phyloP scores from a whole-genome alignment of 2,797 vertebrate genomes.

The Chaetophractus vellerosus region DNA sequence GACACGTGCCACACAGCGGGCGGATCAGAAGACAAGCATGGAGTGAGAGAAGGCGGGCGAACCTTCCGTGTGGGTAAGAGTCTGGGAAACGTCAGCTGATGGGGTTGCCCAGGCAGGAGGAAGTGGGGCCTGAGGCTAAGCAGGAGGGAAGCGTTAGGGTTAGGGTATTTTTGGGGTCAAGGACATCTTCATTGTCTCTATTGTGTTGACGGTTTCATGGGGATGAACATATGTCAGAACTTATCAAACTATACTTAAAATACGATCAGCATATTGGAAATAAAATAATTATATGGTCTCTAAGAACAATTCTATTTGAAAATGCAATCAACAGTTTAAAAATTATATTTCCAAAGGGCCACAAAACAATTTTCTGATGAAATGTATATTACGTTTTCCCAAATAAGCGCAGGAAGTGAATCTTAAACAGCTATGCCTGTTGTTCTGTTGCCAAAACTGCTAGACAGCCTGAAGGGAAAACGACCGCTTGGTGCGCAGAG shows the following conservation, averaged over 20 bases:
- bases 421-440: not conserved
- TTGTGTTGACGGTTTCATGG: not conserved
- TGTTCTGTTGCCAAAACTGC: not conserved
- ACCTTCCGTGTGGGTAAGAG: not conserved
- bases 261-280: not conserved
- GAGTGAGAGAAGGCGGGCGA: not conserved
- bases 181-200: not conserved
- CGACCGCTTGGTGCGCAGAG: not conserved
- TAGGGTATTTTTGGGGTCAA: not conserved
- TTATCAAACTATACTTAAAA: not conserved
- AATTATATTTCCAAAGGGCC: conserved; percentile 51
- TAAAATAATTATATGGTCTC: conserved; percentile 18
- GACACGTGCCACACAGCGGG: not conserved
- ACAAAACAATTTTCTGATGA: conserved; percentile 61
- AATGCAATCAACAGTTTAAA: conserved; percentile 45
- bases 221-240: not conserved
- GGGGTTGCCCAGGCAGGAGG: too few relatives aligned
- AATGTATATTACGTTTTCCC: conserved; percentile 69
- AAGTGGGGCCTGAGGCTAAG: too few relatives aligned
- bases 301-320: conserved; percentile 42
- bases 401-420: conserved; percentile 54
- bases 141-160: not conserved
- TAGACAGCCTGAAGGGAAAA: conserved; percentile 39
- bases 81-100: not conserved
- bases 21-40: not conserved